Percentiles rank a stretch among this genome's conserved stretches.
Conservation (phyloP, 2,113 vertebrate genomes). For the Orientallactaga bullata region DNA sequence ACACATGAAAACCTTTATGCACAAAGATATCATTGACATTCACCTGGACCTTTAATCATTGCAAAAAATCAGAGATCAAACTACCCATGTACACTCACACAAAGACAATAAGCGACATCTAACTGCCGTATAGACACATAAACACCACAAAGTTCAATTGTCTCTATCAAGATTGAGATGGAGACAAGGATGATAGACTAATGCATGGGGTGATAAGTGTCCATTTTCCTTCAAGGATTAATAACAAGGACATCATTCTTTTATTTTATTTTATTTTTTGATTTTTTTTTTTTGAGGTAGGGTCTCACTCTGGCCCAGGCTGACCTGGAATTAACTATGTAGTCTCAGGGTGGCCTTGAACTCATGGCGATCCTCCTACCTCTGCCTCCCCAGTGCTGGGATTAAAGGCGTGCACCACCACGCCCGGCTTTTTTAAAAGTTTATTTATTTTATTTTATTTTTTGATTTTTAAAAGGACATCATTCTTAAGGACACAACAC, state of each 20-base stretch:
- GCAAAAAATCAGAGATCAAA: not conserved
- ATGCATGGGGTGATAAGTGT: not conserved
- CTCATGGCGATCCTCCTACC: too few species aligned
- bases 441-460: too few species aligned
- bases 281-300: too few species aligned
- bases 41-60: not conserved
- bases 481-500: not conserved
- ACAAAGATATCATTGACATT: not conserved
- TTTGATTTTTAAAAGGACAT: too few species aligned
- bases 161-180: not conserved
- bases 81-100: not conserved
- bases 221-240: not conserved
- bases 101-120: not conserved
- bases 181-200: not conserved
- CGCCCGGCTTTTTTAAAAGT: too few species aligned
- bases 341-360: too few species aligned
- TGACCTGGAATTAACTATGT: too few species aligned
- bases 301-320: too few species aligned
- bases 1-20: not conserved
- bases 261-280: too few species aligned
- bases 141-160: not conserved
- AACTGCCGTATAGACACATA: not conserved
- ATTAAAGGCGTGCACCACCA: too few species aligned
- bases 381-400: too few species aligned
- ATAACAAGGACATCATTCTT: not conserved